Conservation (phyloP, 2,113 vertebrate species). For the Micromys minutus region DNA sequence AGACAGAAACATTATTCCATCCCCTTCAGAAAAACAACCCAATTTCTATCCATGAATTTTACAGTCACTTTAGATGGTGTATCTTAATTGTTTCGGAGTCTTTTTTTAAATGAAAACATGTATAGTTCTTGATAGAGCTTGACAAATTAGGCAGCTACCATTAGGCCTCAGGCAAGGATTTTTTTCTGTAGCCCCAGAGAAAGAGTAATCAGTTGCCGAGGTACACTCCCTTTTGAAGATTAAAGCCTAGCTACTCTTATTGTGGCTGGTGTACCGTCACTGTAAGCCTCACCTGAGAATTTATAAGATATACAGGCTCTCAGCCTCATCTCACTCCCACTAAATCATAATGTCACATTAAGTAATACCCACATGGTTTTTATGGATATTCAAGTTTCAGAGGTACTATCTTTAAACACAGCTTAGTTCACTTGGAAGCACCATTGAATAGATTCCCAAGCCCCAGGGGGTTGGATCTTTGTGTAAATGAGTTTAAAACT, state of each 20-base stretch:
- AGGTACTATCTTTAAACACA: slow-evolving; percentile 20
- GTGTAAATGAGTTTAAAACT: slow-evolving; percentile 12
- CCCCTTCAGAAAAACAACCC: slow-evolving; percentile 55
- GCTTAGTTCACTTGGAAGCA: not conserved
- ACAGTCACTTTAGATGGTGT: slow-evolving; percentile 55
- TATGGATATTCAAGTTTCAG: slow-evolving; percentile 5
- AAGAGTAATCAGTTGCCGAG: not conserved
- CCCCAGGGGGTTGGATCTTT: not conserved
- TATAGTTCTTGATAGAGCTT: slow-evolving; percentile 58
- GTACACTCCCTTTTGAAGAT: not conserved
- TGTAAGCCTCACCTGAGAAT: not conserved
- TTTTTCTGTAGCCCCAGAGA: slow-evolving; percentile 21
- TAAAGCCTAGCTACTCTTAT: not conserved
- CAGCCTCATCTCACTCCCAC: not conserved
- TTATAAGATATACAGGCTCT: not conserved
- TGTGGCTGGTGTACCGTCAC: not conserved
- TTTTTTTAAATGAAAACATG: slow-evolving; percentile 75
- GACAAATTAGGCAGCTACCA: slow-evolving; percentile 62
- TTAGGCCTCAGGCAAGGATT: slow-evolving; percentile 16
- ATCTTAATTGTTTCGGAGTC: slow-evolving; percentile 70
- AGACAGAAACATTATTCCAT: slow-evolving; percentile 62
- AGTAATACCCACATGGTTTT: not conserved
- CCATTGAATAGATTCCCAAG: not conserved
- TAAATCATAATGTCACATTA: slow-evolving; percentile 50
- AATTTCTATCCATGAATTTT: slow-evolving; percentile 66